Percentiles rank a stretch among this genome's conserved stretches.
Evolutionary conservation across 2,797 vertebrate genomes (phyloP).

Genomic region (Pachyuromys duprasi): DNA sequence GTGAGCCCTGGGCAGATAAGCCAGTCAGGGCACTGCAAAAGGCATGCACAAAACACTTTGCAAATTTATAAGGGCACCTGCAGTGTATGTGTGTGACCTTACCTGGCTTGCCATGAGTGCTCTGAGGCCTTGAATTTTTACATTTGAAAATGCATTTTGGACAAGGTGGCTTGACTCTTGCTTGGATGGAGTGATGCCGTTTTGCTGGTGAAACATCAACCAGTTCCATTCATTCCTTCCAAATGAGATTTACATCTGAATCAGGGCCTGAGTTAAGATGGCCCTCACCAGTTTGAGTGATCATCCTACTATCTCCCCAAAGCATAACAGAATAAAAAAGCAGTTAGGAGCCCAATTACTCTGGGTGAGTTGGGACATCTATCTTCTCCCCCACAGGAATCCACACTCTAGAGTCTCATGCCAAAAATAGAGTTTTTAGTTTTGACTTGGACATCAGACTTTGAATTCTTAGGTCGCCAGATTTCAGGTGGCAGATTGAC

Average conservation of each 20-base stretch:
- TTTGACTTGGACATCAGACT: background rate
- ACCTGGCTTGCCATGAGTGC: too few relatives aligned
- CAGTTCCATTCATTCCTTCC: background rate
- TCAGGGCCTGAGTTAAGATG: background rate
- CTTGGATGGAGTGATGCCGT: background rate
- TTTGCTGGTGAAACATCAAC: background rate
- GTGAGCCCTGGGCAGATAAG: constrained; percentile 76
- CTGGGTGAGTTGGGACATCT: background rate
- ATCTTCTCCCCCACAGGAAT: background rate
- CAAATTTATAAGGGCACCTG: background rate
- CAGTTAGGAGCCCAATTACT: background rate
- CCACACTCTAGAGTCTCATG: background rate
- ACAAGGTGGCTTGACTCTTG: background rate
- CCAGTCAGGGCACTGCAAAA: constrained; percentile 75
- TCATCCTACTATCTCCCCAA: background rate
- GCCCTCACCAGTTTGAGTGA: background rate
- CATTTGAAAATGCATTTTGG: background rate
- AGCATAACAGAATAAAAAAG: background rate
- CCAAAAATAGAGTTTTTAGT: background rate
- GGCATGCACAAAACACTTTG: constrained; percentile 56
- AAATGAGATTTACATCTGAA: background rate
- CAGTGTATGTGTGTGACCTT: background rate
- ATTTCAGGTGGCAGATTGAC: background rate
- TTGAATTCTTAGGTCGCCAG: background rate
- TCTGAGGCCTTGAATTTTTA: background rate